phyloP scores from a whole-genome alignment of 2,113 vertebrate genomes.

The Myotis lucifugus region DNA sequence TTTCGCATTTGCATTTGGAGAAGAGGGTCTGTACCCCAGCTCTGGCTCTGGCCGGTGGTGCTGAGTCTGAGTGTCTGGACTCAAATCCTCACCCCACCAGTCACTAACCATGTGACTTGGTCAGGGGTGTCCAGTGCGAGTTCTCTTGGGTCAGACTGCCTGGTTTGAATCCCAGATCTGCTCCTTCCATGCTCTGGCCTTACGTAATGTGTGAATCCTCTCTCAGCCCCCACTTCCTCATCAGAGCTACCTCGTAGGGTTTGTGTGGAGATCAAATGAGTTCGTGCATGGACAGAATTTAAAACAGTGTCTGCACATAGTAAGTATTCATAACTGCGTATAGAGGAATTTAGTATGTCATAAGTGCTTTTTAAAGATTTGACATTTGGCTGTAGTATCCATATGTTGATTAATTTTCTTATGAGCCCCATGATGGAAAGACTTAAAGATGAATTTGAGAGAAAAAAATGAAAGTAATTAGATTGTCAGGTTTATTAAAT shows the following conservation, averaged over 20 bases:
- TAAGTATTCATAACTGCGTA: constrained; percentile 27
- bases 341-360: constrained; percentile 59
- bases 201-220: background rate
- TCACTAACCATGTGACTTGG: background rate
- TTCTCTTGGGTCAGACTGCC: background rate
- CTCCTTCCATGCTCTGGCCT: background rate
- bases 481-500: constrained; percentile 73
- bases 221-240: background rate
- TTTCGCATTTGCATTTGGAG: background rate
- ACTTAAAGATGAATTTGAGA: constrained; percentile 66
- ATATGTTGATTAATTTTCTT: constrained; percentile 63
- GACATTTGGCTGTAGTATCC: constrained; percentile 66
- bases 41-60: background rate
- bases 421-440: constrained; percentile 72
- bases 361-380: constrained; percentile 67
- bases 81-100: background rate
- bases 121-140: background rate
- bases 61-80: background rate
- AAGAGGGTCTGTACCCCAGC: background rate
- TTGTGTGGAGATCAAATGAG: background rate
- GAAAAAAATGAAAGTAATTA: constrained; percentile 66
- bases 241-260: too few relatives aligned
- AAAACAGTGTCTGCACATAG: background rate
- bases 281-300: background rate
- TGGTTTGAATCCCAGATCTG: background rate